These are phyloP conservation scores for Charina bottae DNA, from an alignment of 2,113 vertebrate species.

Conservation along the genomic window DNA sequence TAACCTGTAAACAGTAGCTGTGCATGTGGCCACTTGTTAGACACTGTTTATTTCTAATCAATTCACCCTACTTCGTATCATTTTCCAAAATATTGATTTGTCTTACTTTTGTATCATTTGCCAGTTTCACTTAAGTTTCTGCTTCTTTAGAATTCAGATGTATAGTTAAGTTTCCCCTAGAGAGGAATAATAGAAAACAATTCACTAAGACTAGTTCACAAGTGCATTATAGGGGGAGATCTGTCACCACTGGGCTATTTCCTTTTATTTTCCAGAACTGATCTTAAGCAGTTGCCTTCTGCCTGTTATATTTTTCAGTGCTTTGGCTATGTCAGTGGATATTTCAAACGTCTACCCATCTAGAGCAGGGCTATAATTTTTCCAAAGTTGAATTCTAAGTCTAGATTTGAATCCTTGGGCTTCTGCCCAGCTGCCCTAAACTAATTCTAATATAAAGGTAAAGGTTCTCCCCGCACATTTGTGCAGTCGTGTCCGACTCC, in stretches of 20 bases:
- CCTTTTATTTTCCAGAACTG: neutral
- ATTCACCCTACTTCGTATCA: no score
- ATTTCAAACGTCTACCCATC: neutral
- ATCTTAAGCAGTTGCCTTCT: neutral
- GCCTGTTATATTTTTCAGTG: neutral
- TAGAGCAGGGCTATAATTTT: neutral
- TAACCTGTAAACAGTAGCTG: no score
- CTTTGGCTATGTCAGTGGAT: neutral
- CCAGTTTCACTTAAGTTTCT: neutral
- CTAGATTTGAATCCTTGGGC: neutral
- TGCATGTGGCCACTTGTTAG: no score
- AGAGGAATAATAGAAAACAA: neutral
- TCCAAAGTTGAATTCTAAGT: neutral
- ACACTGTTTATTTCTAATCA: no score
- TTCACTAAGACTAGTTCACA: neutral
- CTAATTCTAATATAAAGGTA: neutral
- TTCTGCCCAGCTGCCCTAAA: conserved; percentile 13
- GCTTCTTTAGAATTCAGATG: neutral
- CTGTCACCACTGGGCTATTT: neutral
- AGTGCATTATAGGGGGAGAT: neutral
- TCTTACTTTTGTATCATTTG: neutral
- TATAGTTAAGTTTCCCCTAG: neutral
- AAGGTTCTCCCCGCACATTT: no score
- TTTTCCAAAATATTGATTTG: neutral
- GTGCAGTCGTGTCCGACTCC: no score